phyloP scores from a whole-genome alignment of 2,888 invertebrate species.

The Diarsia brunnea region DNA sequence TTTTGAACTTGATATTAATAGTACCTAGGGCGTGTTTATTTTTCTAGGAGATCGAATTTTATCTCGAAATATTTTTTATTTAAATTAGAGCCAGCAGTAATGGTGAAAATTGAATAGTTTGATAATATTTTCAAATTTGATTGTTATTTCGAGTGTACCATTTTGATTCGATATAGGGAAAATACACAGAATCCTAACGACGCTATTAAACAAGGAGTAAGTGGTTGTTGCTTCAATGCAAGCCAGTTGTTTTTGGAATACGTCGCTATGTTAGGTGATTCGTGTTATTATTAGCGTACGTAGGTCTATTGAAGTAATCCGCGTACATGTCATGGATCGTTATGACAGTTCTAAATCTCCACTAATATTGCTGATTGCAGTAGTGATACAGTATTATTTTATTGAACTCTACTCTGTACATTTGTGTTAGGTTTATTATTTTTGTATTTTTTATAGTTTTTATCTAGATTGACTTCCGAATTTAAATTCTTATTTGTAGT shows the following conservation, averaged over 20 bases:
- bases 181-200: conserved; percentile 53
- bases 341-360: conserved; percentile 72
- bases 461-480: conserved; percentile 81
- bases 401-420: conserved; percentile 87
- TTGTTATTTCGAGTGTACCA: conserved; percentile 42
- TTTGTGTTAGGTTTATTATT: conserved; percentile 84
- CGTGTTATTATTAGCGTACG: conserved; percentile 40
- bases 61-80: conserved; percentile 59
- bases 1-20: conserved; percentile 58
- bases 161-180: conserved; percentile 52
- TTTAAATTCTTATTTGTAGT: conserved; percentile 65
- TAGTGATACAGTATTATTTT: conserved; percentile 90
- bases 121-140: conserved; percentile 46
- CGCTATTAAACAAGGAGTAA: conserved; percentile 40
- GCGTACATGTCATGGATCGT: conserved; percentile 59
- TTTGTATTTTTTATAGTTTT: conserved; percentile 82
- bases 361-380: conserved; percentile 85
- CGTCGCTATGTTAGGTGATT: conserved; percentile 33
- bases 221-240: conserved; percentile 30
- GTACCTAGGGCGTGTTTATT: conserved; percentile 68
- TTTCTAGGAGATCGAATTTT: conserved; percentile 70
- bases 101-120: conserved; percentile 50
- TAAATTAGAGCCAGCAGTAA: conserved; percentile 46
- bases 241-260: conserved; percentile 24
- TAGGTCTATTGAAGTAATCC: conserved; percentile 58